These are phyloP conservation scores for Drosophila bipectinata DNA, from an alignment of 1,140 invertebrate genomes.

Conservation along the genomic window DNA sequence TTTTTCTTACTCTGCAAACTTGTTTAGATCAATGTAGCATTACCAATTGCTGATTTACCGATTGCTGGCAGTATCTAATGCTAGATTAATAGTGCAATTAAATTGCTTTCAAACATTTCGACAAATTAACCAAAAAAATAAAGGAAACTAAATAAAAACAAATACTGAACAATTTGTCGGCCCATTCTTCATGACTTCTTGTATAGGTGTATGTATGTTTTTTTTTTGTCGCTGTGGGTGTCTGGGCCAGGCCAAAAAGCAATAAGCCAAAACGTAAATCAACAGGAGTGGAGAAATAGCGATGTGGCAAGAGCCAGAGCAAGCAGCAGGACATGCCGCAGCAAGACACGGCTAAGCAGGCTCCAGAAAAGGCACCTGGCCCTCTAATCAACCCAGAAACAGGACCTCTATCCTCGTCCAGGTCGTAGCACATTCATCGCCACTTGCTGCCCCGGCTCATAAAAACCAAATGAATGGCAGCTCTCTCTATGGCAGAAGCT, in stretches of 20 bases:
- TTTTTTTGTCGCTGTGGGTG: constrained; percentile 37
- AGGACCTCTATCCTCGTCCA: constrained; percentile 37
- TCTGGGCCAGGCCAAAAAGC: constrained; percentile 53
- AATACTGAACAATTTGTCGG: constrained; percentile 58
- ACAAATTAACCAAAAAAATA: constrained; percentile 47
- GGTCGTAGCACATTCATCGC: constrained; percentile 61
- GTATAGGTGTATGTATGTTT: background rate
- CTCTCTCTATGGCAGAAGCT: constrained; percentile 28
- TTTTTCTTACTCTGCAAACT: background rate
- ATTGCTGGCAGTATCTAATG: constrained; percentile 45
- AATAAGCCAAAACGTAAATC: constrained; percentile 77
- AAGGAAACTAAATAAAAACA: constrained; percentile 18
- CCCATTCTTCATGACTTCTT: background rate
- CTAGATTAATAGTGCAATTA: constrained; percentile 74
- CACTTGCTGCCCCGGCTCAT: constrained; percentile 59
- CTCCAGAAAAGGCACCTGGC: constrained; percentile 27
- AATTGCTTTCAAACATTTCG: constrained; percentile 63
- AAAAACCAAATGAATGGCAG: constrained; percentile 76
- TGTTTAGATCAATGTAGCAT: constrained; percentile 29
- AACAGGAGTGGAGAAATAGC: constrained; percentile 43
- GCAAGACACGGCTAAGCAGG: constrained; percentile 52
- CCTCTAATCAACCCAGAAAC: constrained; percentile 43
- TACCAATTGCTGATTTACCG: constrained; percentile 75
- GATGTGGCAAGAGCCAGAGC: constrained; percentile 12
- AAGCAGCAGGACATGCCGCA: constrained; percentile 64